A percentile compares a stretch with the other conserved stretches of the same genome.
Conservation (phyloP, 2,888 invertebrate species). For the Oligia strigilis region DNA sequence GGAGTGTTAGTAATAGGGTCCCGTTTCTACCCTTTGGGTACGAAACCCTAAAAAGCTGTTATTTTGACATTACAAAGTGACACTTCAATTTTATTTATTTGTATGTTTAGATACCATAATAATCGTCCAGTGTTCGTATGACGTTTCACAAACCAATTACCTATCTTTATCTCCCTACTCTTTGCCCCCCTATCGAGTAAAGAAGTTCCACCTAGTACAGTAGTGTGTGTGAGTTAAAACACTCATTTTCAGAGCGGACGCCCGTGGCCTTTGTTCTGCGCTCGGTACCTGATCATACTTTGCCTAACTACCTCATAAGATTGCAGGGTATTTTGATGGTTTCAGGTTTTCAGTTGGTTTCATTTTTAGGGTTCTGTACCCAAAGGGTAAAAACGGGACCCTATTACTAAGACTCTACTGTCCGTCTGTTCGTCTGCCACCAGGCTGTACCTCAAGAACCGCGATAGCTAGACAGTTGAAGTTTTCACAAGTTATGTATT, state of each 20-base stretch:
- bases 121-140: background rate
- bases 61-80: background rate
- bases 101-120: background rate
- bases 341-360: background rate
- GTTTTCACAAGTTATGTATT: too few species aligned
- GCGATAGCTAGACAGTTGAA: too few species aligned
- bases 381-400: too few species aligned
- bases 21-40: too few species aligned
- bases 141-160: background rate
- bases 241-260: conserved; percentile 73
- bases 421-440: too few species aligned
- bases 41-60: too few species aligned
- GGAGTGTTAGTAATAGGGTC: too few species aligned
- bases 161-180: conserved; percentile 10
- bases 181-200: conserved; percentile 59
- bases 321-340: conserved; percentile 28
- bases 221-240: conserved; percentile 76
- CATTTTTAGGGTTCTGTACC: background rate
- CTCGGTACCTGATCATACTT: conserved; percentile 37
- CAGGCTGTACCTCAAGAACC: too few species aligned
- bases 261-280: conserved; percentile 69
- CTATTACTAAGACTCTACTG: too few species aligned
- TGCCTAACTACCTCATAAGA: conserved; percentile 27
- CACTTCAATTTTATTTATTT: background rate
- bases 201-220: conserved; percentile 68